Base-by-base conservation (phyloP, 2,797 vertebrate species). In the Pristis pectinata region DNA sequence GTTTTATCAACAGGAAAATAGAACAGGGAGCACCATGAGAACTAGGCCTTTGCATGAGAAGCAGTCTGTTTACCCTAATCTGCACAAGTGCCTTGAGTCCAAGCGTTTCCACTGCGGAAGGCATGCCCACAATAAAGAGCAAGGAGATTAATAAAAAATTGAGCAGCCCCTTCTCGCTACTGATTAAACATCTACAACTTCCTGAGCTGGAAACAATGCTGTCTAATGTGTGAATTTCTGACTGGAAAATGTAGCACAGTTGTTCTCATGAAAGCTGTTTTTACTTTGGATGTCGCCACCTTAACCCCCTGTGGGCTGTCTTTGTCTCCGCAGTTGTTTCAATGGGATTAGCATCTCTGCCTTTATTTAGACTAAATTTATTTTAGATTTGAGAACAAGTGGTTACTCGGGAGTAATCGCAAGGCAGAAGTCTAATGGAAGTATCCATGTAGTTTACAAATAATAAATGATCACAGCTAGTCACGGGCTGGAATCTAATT, bases 161-260 rank as follows among this genome's bases (percentile, higher is more conserved):
- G 24, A 56, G 15, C 67, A 72, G 70, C 49, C 44, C 44, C 67
- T 72, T 56, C 67, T 76, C 19, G 30, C 11, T 19, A 67, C 92
- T 93, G 91, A 93, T 93, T 93, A 93, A 93, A 41, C 6, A 70
- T 41, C 91, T 76, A 94, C 92, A 94, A 94, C 67, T 94, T 94
- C 64, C 92, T 94, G 70, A 34, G 4, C 30, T 94, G 41, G 67
- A 76, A 76, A 94, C 92, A 94, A 94, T 76, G 49, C 92, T 76
- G 27, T 56, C 30, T 72, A 53, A 94, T n/a, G 64, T 53, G 44
- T 76, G 70, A 94, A 19, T 56, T 49, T 74, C 92, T 76, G 70
- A 74, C 70, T 94, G 92, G 70, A 19, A 94, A 94, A 94, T 53
- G 70, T n/a, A 17, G 70, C 13, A 34, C 41, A 17, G 1, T 9